Conservation (phyloP, 2,797 vertebrate species). For the Mionectes olivaceus region DNA sequence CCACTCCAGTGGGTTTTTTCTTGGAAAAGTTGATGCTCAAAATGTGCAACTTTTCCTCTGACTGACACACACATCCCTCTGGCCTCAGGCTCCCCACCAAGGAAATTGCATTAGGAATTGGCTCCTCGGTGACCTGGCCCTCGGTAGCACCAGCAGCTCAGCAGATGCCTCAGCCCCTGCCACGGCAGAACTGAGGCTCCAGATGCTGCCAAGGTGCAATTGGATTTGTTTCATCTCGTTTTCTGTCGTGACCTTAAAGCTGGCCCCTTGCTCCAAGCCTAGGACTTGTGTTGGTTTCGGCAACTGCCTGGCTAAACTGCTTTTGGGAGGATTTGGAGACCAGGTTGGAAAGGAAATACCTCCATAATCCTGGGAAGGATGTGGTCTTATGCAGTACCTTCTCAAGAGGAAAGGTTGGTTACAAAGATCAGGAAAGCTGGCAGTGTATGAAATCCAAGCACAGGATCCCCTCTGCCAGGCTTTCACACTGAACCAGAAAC, state of each 20-base stretch:
- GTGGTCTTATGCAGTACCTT: neutral
- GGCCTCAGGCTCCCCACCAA: neutral
- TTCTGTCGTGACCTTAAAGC: neutral
- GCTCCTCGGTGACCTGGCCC: neutral
- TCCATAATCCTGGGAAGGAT: neutral
- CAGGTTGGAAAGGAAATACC: neutral
- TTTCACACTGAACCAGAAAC: neutral
- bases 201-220: constrained; percentile 3
- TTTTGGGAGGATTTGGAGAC: neutral
- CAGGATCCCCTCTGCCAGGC: neutral
- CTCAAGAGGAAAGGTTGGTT: neutral
- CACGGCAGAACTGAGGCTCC: neutral
- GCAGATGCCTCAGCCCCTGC: neutral
- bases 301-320: neutral
- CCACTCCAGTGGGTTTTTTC: neutral
- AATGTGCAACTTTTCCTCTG: neutral
- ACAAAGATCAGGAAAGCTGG: neutral
- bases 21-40: neutral
- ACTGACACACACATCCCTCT: rapidly evolving
- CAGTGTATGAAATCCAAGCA: neutral
- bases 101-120: neutral
- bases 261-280: neutral
- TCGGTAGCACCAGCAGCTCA: neutral
- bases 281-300: neutral
- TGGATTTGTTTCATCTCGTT: neutral